phyloP scores from a whole-genome alignment of 2,797 vertebrate species.

The Poecilia picta region DNA sequence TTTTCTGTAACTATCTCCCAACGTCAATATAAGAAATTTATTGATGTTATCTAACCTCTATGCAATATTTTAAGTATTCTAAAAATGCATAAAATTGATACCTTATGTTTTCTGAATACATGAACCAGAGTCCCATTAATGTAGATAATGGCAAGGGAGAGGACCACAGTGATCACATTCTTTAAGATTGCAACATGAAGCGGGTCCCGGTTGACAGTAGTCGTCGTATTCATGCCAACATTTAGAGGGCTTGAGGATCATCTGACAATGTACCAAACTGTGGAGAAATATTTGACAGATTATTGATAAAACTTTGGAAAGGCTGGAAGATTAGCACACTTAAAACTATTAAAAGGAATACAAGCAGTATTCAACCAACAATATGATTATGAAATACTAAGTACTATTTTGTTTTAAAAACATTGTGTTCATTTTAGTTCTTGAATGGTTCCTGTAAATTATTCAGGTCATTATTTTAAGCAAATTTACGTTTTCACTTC shows the following conservation, averaged over 20 bases:
- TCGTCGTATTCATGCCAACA: conserved; percentile 22
- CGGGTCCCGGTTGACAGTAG: conserved; percentile 23
- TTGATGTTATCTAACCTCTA: background rate
- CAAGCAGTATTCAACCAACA: background rate
- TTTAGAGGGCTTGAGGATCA: conserved; percentile 8
- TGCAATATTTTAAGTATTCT: background rate
- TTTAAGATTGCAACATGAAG: conserved; percentile 51
- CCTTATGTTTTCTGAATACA: conserved; percentile 67
- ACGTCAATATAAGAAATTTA: background rate
- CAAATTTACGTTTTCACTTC: background rate
- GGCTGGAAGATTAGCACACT: background rate
- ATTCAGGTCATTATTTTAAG: background rate
- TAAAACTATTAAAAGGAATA: background rate
- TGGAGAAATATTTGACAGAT: background rate
- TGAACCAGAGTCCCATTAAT: conserved; percentile 67
- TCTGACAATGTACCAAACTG: background rate
- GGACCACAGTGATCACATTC: conserved; percentile 63
- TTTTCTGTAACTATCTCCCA: background rate
- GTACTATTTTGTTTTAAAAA: background rate
- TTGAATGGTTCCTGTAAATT: background rate
- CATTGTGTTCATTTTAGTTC: background rate
- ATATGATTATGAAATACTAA: background rate
- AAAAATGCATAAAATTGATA: background rate
- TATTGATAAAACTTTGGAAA: background rate
- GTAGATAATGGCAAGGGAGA: conserved; percentile 67